A percentile compares a stretch with the other conserved stretches of the same genome.
Evolutionary conservation across 2,113 vertebrate genomes (phyloP).

Genomic region (Oryzias curvinotus): DNA sequence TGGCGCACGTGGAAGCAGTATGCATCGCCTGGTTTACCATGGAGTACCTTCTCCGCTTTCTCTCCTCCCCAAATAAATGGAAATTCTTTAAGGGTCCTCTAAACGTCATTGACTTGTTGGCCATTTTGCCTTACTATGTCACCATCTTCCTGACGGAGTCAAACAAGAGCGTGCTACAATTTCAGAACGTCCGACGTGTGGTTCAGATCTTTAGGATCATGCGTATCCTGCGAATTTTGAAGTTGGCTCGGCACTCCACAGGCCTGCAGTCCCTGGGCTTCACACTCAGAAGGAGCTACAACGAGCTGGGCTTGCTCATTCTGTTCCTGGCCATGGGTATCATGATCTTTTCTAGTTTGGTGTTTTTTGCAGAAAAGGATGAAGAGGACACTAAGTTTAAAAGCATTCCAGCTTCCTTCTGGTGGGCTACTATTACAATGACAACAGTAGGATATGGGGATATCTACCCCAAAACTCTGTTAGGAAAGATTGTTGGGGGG

Average conservation of each 20-base stretch:
- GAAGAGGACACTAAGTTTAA: constrained; percentile 99
- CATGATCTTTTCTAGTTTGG: constrained; percentile 99
- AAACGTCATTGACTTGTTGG: constrained; percentile 95
- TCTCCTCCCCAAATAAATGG: constrained; percentile 98
- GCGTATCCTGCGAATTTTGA: constrained; percentile 95
- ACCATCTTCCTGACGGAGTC: constrained; percentile 98
- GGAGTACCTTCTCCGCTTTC: constrained; percentile 97
- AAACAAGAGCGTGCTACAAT: constrained; percentile 98
- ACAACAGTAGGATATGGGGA: constrained; percentile 98
- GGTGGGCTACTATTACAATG: constrained; percentile 99
- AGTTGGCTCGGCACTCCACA: constrained; percentile 95
- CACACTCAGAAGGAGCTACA: constrained; percentile 94
- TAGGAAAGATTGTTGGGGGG: constrained; percentile 97
- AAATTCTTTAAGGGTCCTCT: constrained; percentile 98
- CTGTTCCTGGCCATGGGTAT: constrained; percentile 99
- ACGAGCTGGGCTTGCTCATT: constrained; percentile 95
- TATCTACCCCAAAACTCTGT: constrained; percentile 96
- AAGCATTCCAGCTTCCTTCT: constrained; percentile 98
- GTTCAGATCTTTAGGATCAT: constrained; percentile 99
- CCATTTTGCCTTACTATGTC: constrained; percentile 96
- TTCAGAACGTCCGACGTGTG: constrained; percentile 95
- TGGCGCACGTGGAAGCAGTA: constrained; percentile 96
- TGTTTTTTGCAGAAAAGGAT: constrained; percentile 98
- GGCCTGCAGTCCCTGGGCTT: constrained; percentile 97
- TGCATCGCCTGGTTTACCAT: constrained; percentile 99